Conservation (phyloP, 1,140 invertebrate genomes). For the Trichonephila clavipes region DNA sequence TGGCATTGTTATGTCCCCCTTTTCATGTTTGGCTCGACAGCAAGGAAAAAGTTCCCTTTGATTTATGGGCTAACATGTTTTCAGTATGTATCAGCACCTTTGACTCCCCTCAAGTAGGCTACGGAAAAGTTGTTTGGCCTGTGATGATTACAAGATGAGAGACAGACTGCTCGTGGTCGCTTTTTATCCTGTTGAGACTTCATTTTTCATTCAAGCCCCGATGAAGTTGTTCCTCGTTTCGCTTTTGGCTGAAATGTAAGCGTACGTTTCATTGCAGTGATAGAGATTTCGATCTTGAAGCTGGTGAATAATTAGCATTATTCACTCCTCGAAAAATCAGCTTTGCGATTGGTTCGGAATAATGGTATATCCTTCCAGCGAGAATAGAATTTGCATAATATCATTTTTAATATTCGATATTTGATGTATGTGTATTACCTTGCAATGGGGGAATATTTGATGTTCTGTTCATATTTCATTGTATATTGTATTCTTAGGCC, state of each 20-base stretch:
- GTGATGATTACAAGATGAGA: slow-evolving; percentile 28
- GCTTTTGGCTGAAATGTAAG: not conserved
- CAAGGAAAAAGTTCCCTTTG: slow-evolving; percentile 37
- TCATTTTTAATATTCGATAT: no score
- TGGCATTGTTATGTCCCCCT: slow-evolving; percentile 49
- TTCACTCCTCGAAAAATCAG: no score
- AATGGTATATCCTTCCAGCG: no score
- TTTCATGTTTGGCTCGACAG: slow-evolving; percentile 19
- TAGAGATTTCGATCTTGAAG: no score
- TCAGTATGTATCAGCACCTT: slow-evolving; percentile 65
- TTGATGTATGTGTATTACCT: no score
- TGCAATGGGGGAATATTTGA: no score
- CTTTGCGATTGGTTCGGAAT: no score
- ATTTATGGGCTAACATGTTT: slow-evolving; percentile 68
- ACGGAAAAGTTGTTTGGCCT: slow-evolving; percentile 16
- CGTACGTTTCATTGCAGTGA: no score
- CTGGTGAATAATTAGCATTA: no score
- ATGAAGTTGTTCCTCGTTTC: slow-evolving; percentile 9
- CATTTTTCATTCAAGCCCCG: not conserved
- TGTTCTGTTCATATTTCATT: no score
- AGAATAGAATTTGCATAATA: no score
- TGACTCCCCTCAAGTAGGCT: slow-evolving; percentile 50
- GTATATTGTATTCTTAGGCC: no score
- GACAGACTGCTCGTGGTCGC: slow-evolving; percentile 24
- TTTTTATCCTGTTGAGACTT: not conserved